These are phyloP conservation scores for Porites cylindrica DNA, from an alignment of 92 coral and sea anemone species.

Conservation along the genomic window DNA sequence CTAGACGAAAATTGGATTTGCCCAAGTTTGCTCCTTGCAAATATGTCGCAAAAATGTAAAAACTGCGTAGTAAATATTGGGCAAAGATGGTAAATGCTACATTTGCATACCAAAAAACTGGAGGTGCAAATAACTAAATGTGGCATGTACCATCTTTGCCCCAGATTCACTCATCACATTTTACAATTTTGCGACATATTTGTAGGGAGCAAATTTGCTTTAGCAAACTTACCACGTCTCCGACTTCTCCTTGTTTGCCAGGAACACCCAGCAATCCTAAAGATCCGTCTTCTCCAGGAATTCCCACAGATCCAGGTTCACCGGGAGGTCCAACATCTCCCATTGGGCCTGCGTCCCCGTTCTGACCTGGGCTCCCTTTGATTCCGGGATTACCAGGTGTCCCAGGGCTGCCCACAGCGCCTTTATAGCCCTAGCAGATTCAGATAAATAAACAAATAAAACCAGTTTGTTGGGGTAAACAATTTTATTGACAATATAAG, in stretches of 20 bases:
- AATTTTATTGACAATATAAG: too few relatives aligned
- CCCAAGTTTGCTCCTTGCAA: too few relatives aligned
- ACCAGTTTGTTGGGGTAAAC: background rate
- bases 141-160: too few relatives aligned
- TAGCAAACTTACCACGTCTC: constrained; percentile 20
- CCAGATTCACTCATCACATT: too few relatives aligned
- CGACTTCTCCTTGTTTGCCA: constrained; percentile 34
- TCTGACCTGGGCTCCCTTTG: constrained; percentile 52
- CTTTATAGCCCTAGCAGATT: constrained; percentile 39
- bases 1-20: too few relatives aligned
- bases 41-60: too few relatives aligned
- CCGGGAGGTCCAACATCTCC: constrained; percentile 49
- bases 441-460: too few relatives aligned
- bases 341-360: constrained; percentile 38
- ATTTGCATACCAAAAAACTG: too few relatives aligned
- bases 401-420: constrained; percentile 56
- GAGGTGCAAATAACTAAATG: too few relatives aligned
- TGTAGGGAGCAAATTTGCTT: background rate
- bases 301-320: constrained; percentile 27
- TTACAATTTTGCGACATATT: too few relatives aligned
- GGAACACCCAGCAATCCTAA: constrained; percentile 5
- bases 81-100: too few relatives aligned
- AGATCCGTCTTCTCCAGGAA: constrained; percentile 24
- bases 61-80: too few relatives aligned
- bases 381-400: constrained; percentile 55